These are phyloP conservation scores for Neoniphon sammara DNA, from an alignment of 2,797 vertebrate genomes.

Conservation along the genomic window DNA sequence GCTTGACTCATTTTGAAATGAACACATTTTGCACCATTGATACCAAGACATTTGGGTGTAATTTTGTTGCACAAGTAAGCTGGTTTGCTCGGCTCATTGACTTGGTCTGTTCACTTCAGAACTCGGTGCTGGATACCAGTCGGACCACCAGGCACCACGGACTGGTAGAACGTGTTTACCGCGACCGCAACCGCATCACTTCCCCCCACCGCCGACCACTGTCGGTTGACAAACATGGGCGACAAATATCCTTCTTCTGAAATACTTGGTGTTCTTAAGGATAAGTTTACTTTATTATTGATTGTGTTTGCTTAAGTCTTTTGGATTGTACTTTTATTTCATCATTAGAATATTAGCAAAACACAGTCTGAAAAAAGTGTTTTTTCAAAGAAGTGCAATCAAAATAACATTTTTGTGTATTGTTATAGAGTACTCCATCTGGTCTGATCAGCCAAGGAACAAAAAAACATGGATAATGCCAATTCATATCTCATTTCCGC, in stretches of 20 bases:
- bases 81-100: constrained; percentile 57
- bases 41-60: constrained; percentile 52
- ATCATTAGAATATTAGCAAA: constrained; percentile 16
- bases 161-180: constrained; percentile 96
- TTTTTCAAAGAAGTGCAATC: constrained; percentile 40
- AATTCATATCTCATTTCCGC: constrained; percentile 42
- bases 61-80: constrained; percentile 26
- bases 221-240: constrained; percentile 95
- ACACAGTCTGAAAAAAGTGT: constrained; percentile 4
- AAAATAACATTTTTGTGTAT: constrained; percentile 31
- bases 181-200: constrained; percentile 94
- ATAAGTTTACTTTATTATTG: background rate
- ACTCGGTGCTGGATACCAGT: constrained; percentile 96
- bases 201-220: constrained; percentile 95
- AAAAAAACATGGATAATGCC: constrained; percentile 39
- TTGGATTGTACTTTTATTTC: constrained; percentile 4
- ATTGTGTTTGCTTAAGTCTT: background rate
- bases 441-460: constrained; percentile 22
- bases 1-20: constrained; percentile 79
- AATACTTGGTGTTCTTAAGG: background rate
- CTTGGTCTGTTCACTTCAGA: constrained; percentile 87
- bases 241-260: constrained; percentile 96
- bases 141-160: constrained; percentile 96
- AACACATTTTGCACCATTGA: constrained; percentile 78
- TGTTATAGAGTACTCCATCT: constrained; percentile 28